Evolutionary conservation across 2,113 vertebrate genomes (phyloP), one percentile per base, ranked within the genome.

Genomic region (Connochaetes taurinus): DNA sequence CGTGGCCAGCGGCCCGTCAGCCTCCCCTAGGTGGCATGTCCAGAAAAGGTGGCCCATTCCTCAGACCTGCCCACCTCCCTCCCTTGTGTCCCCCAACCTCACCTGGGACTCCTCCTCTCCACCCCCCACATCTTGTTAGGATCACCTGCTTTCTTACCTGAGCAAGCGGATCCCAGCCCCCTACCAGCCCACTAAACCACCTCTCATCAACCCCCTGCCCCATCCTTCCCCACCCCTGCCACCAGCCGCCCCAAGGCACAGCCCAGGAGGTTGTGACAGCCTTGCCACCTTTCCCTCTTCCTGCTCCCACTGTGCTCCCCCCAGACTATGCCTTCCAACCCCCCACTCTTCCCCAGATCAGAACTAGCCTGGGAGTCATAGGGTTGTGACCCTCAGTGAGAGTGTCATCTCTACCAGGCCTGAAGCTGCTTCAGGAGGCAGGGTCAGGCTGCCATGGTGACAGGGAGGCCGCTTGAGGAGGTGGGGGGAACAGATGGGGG

Each of bases 1-100:
- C 0, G 2, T 6, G 52, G 64, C 64, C 91, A 76, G 33, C 0
- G 21, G 33, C 36, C 52, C 5, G 31, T 36, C 9, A 1, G 23
- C 25, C 27, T 67, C 57, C 36, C 33, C 83, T 57, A 33, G 29
- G 43, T 13, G 2, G 76, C 27, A 19, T 55, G 13, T 64, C 36
- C 36, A 17, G 40, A 36, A 40, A 60, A 50, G 9, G 67, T 33
- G 40, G 4, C 57, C 47, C 45, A 62, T 29, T 21, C 40, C 55
- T 33, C 25, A 33, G 13, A 40, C 53, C 25, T 9, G 13, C 8
- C 67, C 57, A 6, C 4, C 7, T 16, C 23, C 5, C 17, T 8
- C 23, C 36, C 40, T 6, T 57, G 5, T 33, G 3, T 15, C 33
- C 19, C 36, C 3, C 25, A 36, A 16, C 36, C 57, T 87, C n/a